Conservation (phyloP, 2,113 vertebrate species). For the Planiliza haematocheilus region DNA sequence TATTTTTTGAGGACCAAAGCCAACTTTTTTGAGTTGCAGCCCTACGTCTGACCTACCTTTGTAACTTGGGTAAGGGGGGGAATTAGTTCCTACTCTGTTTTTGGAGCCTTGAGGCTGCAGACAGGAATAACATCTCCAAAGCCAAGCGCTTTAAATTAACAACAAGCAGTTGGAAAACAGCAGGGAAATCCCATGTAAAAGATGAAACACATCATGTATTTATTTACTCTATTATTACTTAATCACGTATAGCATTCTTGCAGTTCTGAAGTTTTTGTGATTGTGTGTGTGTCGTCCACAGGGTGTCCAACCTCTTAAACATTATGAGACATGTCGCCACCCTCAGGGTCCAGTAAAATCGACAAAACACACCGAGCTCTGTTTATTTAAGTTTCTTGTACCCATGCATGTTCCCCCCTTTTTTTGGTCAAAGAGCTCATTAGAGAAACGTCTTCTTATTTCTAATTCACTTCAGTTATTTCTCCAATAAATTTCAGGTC, state of each 20-base stretch:
- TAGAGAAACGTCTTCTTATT: conserved; percentile 10
- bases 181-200: conserved; percentile 10
- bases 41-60: not conserved
- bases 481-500: conserved; percentile 58
- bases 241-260: conserved; percentile 4
- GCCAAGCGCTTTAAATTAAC: conserved; percentile 21
- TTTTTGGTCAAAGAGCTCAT: conserved; percentile 33
- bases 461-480: conserved; percentile 47
- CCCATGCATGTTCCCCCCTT: not conserved
- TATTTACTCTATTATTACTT: conserved; percentile 9
- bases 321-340: conserved; percentile 5
- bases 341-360: conserved; percentile 19
- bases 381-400: conserved; percentile 24
- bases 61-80: conserved; percentile 14
- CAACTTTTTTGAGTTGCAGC: conserved; percentile 23
- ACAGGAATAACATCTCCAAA: conserved; percentile 30
- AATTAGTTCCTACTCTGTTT: conserved; percentile 29
- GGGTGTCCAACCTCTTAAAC: conserved; percentile 12
- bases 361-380: conserved; percentile 15
- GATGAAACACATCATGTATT: not conserved
- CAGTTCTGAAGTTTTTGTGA: not conserved
- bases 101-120: conserved; percentile 18
- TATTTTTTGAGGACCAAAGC: conserved; percentile 52
- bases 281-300: conserved; percentile 23
- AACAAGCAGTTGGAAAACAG: not conserved